phyloP scores from a whole-genome alignment of 2,113 vertebrate genomes.

The Sylvia atricapilla region DNA sequence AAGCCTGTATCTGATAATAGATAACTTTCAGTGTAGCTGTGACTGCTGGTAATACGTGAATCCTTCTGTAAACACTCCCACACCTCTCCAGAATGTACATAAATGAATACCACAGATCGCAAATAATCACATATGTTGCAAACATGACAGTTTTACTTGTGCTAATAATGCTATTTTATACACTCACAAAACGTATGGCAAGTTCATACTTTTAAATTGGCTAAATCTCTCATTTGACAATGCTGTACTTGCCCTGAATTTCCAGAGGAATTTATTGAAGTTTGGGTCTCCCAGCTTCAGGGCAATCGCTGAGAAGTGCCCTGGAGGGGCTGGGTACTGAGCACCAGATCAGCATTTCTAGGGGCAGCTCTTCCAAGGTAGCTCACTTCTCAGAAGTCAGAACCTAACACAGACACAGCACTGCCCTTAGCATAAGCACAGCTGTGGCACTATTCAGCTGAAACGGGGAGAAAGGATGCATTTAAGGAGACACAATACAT shows the following conservation, averaged over 20 bases:
- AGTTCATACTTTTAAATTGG: not conserved
- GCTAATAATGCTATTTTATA: not conserved
- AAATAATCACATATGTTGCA: not conserved
- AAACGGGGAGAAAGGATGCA: not conserved
- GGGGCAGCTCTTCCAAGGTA: not conserved
- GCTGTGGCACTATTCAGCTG: not conserved
- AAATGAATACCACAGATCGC: not conserved
- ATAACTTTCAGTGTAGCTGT: not conserved
- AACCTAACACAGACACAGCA: not conserved
- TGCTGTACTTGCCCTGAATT: not conserved
- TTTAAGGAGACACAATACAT: conserved; percentile 59
- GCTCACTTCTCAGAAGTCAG: not conserved
- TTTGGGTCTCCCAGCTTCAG: not conserved
- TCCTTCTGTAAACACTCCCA: not conserved
- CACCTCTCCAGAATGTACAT: not conserved
- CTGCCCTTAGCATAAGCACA: not conserved
- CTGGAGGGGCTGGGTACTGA: not conserved
- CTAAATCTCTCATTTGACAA: not conserved
- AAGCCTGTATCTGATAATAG: not conserved
- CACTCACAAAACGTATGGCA: not conserved
- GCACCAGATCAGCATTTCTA: not conserved
- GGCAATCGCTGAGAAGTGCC: not conserved
- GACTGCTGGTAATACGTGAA: not conserved
- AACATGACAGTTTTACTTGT: not conserved
- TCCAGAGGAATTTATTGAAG: not conserved